These are phyloP conservation scores for Brachionus asplanchnoidis DNA, from an alignment of 1,140 invertebrate genomes.

Conservation along the genomic window DNA sequence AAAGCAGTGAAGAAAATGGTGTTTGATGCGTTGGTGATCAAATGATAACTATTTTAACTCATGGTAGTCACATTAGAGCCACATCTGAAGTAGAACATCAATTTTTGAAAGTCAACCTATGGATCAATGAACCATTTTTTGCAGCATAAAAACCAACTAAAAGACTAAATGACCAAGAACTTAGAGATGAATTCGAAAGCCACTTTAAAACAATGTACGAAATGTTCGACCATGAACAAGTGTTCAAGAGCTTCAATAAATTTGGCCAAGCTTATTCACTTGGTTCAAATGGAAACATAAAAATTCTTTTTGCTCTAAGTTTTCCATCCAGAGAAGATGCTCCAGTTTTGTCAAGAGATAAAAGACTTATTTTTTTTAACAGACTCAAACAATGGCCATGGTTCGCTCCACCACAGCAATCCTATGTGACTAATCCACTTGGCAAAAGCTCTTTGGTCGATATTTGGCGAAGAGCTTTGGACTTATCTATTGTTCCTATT, in stretches of 20 bases:
- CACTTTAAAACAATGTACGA: constrained; percentile 26
- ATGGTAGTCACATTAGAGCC: neutral
- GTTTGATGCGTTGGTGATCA: constrained; percentile 3
- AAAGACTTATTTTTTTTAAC: neutral
- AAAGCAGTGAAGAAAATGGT: neutral
- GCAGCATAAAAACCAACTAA: neutral
- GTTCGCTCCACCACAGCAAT: neutral
- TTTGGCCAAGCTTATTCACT: neutral
- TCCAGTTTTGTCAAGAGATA: neutral
- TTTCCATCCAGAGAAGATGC: neutral
- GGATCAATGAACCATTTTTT: constrained; percentile 7
- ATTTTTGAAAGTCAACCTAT: constrained; percentile 10
- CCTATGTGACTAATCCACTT: neutral
- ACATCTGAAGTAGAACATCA: constrained; percentile 7
- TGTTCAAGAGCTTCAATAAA: constrained; percentile 10
- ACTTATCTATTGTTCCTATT: neutral
- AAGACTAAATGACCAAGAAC: constrained; percentile 9
- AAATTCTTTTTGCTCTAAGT: neutral
- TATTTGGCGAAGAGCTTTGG: neutral
- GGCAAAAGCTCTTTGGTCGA: neutral
- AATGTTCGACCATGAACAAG: neutral
- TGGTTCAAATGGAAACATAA: constrained; percentile 1
- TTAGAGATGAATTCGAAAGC: neutral
- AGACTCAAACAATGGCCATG: constrained; percentile 29
- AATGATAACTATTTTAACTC: neutral